A percentile compares a stretch with the other conserved stretches of the same genome.
phyloP scores from a whole-genome alignment of 1,140 invertebrate species.

The Hydropsyche tenuis region DNA sequence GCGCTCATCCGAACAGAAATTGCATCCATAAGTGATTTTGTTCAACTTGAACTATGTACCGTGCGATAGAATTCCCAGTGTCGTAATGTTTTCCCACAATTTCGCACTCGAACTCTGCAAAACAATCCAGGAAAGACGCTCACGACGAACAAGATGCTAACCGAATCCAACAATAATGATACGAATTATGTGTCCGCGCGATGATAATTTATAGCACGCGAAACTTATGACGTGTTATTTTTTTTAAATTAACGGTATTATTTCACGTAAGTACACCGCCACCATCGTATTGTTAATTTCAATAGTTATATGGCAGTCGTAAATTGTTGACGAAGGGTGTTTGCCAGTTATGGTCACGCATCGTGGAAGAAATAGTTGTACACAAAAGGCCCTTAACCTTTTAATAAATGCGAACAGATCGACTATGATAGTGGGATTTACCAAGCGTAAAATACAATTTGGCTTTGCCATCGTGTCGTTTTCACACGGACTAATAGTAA shows the following conservation, averaged over 20 bases:
- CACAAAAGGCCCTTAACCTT: slow-evolving; percentile 22
- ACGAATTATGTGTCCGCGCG: too few species aligned
- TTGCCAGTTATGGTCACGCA: slow-evolving; percentile 16
- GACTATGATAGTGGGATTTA: slow-evolving; percentile 15
- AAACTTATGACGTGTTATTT: neutral
- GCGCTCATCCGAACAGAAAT: too few species aligned
- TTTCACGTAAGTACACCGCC: neutral
- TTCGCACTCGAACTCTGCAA: too few species aligned
- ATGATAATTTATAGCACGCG: neutral
- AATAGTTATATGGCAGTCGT: slow-evolving; percentile 16
- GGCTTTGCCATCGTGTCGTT: slow-evolving; percentile 8
- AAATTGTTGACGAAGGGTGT: slow-evolving; percentile 5
- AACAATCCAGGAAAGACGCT: too few species aligned
- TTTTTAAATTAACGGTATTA: neutral
- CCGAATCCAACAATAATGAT: too few species aligned
- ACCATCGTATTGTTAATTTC: neutral
- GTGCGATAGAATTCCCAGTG: too few species aligned
- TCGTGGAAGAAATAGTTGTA: slow-evolving; percentile 7
- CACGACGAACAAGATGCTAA: too few species aligned
- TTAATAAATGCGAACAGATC: slow-evolving; percentile 26
- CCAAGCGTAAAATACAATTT: slow-evolving; percentile 15
- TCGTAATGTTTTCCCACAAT: too few species aligned
- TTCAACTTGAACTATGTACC: too few species aligned
- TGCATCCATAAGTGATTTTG: too few species aligned
- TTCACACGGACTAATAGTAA: slow-evolving; percentile 10